Evolutionary conservation across 2,113 vertebrate genomes (phyloP).

Genomic region (Platysteira castanea): DNA sequence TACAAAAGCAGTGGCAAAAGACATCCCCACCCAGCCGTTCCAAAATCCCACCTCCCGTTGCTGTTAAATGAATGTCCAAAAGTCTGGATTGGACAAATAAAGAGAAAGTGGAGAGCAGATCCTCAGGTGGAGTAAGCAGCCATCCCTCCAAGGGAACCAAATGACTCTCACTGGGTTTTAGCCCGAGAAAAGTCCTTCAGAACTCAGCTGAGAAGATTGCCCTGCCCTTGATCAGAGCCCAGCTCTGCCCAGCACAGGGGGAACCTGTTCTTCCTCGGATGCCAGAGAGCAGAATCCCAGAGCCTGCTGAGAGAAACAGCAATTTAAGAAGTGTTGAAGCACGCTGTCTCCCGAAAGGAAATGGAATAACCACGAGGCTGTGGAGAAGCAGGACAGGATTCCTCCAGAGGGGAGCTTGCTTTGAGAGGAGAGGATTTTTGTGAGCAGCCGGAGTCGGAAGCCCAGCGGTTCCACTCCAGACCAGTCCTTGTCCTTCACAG

Average conservation of each 20-base stretch:
- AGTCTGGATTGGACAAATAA: neutral
- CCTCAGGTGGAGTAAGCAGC: neutral
- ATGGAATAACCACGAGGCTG: neutral
- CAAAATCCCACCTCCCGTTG: neutral
- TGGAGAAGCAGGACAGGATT: neutral
- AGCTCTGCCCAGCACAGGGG: neutral
- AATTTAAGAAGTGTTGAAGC: neutral
- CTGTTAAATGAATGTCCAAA: neutral
- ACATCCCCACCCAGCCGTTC: neutral
- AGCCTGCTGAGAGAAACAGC: constrained; percentile 2
- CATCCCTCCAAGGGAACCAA: neutral
- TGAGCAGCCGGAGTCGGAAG: neutral
- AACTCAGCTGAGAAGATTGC: neutral
- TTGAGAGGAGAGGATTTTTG: neutral
- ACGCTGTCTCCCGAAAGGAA: neutral
- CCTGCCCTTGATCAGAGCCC: neutral
- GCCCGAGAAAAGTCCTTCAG: neutral
- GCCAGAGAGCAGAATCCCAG: neutral
- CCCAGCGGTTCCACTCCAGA: fast-evolving
- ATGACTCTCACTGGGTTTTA: neutral
- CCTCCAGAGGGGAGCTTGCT: neutral
- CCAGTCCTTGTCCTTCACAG: neutral
- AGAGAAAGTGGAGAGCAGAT: neutral
- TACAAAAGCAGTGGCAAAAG: neutral
- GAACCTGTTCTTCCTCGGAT: neutral